A percentile compares a stretch with the other conserved stretches of the same genome.
Conservation (phyloP, 2,797 vertebrate species). For the Lithobates pipiens region DNA sequence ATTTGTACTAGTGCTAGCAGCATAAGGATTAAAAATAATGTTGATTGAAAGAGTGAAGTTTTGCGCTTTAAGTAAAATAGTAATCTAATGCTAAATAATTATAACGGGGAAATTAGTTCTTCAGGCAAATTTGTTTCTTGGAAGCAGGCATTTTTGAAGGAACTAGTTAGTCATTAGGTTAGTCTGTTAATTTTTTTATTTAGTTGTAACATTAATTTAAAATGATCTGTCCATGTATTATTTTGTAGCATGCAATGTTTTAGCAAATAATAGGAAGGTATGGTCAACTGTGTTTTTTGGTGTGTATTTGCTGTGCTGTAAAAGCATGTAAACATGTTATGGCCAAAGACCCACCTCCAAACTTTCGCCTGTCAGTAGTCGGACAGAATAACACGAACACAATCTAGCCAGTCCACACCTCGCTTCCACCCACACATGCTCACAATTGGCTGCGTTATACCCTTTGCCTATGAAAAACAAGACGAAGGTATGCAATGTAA, state of each 20-base stretch:
- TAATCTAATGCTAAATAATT: too few species aligned
- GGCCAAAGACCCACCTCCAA: not conserved
- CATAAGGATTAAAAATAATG: too few species aligned
- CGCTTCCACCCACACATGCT: not conserved
- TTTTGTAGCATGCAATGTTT: not conserved
- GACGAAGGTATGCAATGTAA: not conserved
- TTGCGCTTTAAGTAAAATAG: too few species aligned
- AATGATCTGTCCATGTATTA: not conserved
- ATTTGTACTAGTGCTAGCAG: too few species aligned
- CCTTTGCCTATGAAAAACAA: not conserved
- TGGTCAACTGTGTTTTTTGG: not conserved
- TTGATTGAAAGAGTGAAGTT: too few species aligned
- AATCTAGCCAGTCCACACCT: not conserved
- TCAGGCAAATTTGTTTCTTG: not conserved
- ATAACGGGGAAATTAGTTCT: not conserved
- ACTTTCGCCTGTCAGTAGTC: not conserved
- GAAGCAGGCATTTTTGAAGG: too few species aligned
- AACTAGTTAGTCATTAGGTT: too few species aligned
- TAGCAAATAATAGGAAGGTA: not conserved
- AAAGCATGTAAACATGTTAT: not conserved
- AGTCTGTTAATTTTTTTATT: too few species aligned
- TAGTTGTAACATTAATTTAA: too few species aligned
- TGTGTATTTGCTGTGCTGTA: not conserved
- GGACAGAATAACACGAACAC: not conserved
- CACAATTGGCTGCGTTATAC: not conserved